Conservation (phyloP, 2,113 vertebrate genomes). For the Chlorodrepanis virens region DNA sequence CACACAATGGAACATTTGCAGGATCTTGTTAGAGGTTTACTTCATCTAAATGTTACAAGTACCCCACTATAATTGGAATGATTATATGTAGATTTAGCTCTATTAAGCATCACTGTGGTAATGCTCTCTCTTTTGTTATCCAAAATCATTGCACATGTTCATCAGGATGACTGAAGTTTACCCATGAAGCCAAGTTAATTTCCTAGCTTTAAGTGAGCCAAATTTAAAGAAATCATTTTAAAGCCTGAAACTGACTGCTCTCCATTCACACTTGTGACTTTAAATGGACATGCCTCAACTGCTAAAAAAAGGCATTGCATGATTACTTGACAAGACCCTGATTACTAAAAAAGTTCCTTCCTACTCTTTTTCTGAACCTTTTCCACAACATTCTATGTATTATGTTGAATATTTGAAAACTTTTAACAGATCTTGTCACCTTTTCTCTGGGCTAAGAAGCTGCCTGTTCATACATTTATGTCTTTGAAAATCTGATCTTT, state of each 20-base stretch:
- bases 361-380: not conserved
- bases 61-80: conserved; percentile 8
- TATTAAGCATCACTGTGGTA: conserved; percentile 50
- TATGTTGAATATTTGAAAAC: not conserved
- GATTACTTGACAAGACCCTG: not conserved
- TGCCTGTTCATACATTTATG: not conserved
- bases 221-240: conserved; percentile 40
- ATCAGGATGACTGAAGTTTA: conserved; percentile 24
- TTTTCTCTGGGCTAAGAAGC: not conserved
- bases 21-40: not conserved
- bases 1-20: not conserved
- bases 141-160: not conserved
- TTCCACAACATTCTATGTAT: not conserved
- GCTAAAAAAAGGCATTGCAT: not conserved
- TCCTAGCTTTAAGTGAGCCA: not conserved
- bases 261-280: not conserved
- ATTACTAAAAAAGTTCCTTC: not conserved
- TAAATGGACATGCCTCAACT: not conserved
- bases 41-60: not conserved
- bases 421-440: not conserved
- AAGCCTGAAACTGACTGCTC: not conserved
- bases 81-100: conserved; percentile 19
- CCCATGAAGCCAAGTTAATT: conserved; percentile 5
- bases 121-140: conserved; percentile 44
- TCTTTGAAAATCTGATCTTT: not conserved